A percentile compares a stretch with the other conserved stretches of the same genome.
These are phyloP conservation scores for Spondyliosoma cantharus DNA, from an alignment of 2,797 vertebrate genomes.

Conservation along the genomic window DNA sequence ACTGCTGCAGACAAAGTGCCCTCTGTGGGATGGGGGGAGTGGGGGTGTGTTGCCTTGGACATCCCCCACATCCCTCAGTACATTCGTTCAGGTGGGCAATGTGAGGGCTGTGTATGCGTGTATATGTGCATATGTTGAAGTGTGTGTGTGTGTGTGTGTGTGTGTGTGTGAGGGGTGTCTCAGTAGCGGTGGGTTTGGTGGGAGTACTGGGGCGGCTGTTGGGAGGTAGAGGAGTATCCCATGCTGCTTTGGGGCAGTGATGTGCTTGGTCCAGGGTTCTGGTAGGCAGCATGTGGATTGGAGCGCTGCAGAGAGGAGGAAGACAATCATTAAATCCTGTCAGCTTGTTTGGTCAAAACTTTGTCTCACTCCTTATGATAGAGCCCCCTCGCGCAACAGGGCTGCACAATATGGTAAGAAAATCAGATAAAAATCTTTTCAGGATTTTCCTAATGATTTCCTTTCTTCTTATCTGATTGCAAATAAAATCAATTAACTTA, in stretches of 20 bases:
- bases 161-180: conserved; percentile 76
- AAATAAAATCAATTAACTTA: no score
- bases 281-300: conserved; percentile 99
- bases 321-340: neutral
- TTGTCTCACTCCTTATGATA: neutral
- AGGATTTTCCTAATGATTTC: no score
- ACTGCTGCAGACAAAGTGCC: conserved; percentile 71
- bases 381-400: neutral
- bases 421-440: no score
- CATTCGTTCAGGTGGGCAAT: conserved; percentile 81
- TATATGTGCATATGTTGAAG: neutral
- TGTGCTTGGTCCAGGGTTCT: conserved; percentile 99
- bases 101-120: conserved; percentile 58
- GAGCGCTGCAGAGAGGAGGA: conserved; percentile 88
- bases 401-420: no score
- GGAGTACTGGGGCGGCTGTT: conserved; percentile 99
- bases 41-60: conserved; percentile 56
- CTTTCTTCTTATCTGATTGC: no score
- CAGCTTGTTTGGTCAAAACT: neutral
- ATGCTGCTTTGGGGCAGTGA: conserved; percentile 99
- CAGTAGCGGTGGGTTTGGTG: conserved; percentile 99
- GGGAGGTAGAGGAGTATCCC: conserved; percentile 99
- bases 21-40: conserved; percentile 48
- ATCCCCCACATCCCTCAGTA: conserved; percentile 78
- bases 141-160: conserved; percentile 12